A percentile compares a stretch with the other conserved stretches of the same genome.
Evolutionary conservation across 2,797 vertebrate genomes (phyloP).

Genomic region (Odontamblyopus rebecca): DNA sequence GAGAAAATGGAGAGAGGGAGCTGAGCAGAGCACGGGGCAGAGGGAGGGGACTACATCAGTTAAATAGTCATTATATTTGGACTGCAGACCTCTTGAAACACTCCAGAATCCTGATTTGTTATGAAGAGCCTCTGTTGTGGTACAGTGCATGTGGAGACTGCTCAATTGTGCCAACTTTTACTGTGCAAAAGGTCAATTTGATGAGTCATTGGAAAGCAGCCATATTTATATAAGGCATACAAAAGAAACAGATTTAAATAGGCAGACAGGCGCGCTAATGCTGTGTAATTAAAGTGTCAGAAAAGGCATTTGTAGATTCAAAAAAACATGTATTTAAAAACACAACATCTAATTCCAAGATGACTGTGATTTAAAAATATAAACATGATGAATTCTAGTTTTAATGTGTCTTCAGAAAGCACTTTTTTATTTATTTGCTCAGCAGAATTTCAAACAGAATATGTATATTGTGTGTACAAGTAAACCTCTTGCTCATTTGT

Average conservation of each 20-base stretch:
- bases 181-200: constrained; percentile 3
- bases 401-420: no score
- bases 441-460: no score
- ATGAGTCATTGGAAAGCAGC: constrained; percentile 4
- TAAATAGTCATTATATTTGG: constrained; percentile 28
- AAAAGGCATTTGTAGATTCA: background rate
- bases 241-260: background rate
- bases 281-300: background rate
- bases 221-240: background rate
- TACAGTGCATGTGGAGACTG: background rate
- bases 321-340: background rate
- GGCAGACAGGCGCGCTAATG: background rate
- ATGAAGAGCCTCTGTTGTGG: background rate
- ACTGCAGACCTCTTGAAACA: constrained; percentile 15
- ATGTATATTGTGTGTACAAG: no score
- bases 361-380: background rate
- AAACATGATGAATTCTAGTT: no score
- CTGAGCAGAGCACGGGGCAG: constrained; percentile 23
- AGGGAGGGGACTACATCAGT: constrained; percentile 37
- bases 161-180: background rate
- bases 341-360: background rate
- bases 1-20: constrained; percentile 17
- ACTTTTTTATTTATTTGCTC: no score
- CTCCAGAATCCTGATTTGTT: constrained; percentile 15
- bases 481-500: no score